phyloP scores from a whole-genome alignment of 2,113 vertebrate genomes.

The Papio anubis region DNA sequence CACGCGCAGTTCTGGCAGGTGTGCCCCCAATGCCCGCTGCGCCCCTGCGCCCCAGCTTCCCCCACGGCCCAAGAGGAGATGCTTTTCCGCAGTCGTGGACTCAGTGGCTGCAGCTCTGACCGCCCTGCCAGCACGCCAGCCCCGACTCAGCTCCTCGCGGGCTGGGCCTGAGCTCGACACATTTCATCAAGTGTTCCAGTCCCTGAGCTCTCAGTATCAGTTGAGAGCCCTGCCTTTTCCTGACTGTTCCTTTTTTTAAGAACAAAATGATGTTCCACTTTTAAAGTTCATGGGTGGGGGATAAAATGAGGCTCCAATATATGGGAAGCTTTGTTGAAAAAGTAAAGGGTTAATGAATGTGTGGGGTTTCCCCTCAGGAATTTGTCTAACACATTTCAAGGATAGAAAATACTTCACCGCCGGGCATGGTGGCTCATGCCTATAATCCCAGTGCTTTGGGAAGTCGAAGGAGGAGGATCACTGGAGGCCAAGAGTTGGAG shows the following conservation, averaged over 20 bases:
- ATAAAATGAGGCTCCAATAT: background rate
- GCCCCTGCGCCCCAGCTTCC: background rate
- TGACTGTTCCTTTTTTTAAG: background rate
- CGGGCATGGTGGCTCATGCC: background rate
- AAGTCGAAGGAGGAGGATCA: background rate
- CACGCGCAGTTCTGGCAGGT: fast-evolving
- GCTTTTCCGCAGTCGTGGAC: background rate
- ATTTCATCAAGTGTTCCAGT: background rate
- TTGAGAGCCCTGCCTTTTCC: background rate
- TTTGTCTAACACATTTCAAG: background rate
- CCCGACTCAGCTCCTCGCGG: background rate
- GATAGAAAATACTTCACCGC: background rate
- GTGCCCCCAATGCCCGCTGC: background rate
- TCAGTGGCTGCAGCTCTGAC: fast-evolving
- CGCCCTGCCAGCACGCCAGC: background rate
- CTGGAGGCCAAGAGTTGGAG: background rate
- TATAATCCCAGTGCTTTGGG: background rate
- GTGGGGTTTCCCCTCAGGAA: background rate
- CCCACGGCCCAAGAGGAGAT: background rate
- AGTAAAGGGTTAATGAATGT: background rate
- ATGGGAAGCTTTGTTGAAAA: background rate
- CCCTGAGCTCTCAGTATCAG: background rate
- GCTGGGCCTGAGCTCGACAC: background rate
- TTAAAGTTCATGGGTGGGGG: background rate
- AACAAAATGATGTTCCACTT: background rate